Evolutionary conservation across 2,113 vertebrate genomes (phyloP), one percentile per base, ranked within the genome.

Genomic region (Zosterops hypoxanthus): DNA sequence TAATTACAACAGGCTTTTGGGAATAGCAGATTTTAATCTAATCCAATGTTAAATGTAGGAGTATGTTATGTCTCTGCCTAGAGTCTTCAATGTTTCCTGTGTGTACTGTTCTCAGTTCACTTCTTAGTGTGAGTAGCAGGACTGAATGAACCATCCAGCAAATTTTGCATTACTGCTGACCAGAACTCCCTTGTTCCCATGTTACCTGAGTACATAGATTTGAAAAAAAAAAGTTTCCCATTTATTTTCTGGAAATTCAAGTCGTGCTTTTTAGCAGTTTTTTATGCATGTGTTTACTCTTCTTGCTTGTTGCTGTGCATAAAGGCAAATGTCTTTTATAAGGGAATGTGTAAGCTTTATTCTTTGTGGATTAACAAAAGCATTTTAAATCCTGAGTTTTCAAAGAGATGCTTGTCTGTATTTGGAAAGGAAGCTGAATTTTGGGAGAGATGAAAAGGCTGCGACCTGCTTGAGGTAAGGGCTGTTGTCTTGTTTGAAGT

Each of bases 71-170:
- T 55, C 42, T 86, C 34, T 56, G 44, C 28, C 24, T 19, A 2
- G 70, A n/a, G 17, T 57, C 28, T 77, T 77, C 6, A 0, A 1
- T 3, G 0, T 39, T 59, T 71, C 42, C 49, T 69, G 19, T 46
- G 44, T 0, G 1, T 31, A 0, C 16, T 55, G 3, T n/a, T 84
- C 42, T 50, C 18, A 6, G 25, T 19, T 26, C 49, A 26, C 33
- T n/a, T 31, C 64, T 33, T n/a, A 20, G 33, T 28, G 0, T 28
- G 23, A 85, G 33, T 6, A 14, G 53, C 21, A 6, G 34, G 31
- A 44, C 46, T 36, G 28, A 81, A 42, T 28, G 59, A 86, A 53
- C 46, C 4, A 8, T 42, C 34, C 23, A 52, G 69, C 26, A 86
- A 23, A 33, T 44, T 29, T 26, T 80, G 31, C 28, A 3, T 86